Conservation (phyloP, 2,797 vertebrate species). For the Manis crassicaudata region DNA sequence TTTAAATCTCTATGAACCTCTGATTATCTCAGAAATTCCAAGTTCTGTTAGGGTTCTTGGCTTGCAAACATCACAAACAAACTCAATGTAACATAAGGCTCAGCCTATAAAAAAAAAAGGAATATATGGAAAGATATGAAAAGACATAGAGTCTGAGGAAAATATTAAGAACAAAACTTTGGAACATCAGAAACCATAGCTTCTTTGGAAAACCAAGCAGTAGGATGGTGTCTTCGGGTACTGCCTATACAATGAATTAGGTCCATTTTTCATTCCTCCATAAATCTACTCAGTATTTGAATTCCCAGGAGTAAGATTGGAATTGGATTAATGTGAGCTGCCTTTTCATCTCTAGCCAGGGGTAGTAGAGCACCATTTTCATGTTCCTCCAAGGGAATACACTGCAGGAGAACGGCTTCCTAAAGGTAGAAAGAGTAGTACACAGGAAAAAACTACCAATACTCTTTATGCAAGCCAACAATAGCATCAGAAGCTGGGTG, state of each 20-base stretch:
- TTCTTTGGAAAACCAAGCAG: background rate
- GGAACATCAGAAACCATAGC: background rate
- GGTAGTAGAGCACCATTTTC: background rate
- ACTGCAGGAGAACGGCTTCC: background rate
- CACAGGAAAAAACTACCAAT: background rate
- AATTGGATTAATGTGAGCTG: background rate
- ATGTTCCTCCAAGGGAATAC: background rate
- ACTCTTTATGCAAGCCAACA: background rate
- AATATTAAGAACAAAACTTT: slow-evolving; percentile 16
- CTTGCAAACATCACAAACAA: background rate
- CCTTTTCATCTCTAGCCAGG: background rate
- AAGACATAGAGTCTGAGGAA: background rate
- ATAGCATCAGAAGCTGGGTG: background rate
- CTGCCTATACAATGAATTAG: background rate
- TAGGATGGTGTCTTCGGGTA: background rate
- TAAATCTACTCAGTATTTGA: background rate
- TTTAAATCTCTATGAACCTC: background rate
- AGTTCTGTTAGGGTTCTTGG: background rate
- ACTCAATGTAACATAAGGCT: background rate
- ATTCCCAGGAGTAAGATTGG: background rate
- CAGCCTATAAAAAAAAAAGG: background rate
- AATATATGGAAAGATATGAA: background rate
- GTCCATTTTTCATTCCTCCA: background rate
- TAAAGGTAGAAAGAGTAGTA: background rate
- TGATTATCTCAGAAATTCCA: slow-evolving; percentile 32